Percentiles rank a stretch among this genome's conserved stretches.
phyloP scores from a whole-genome alignment of 2,113 vertebrate genomes.

The Bungarus multicinctus region DNA sequence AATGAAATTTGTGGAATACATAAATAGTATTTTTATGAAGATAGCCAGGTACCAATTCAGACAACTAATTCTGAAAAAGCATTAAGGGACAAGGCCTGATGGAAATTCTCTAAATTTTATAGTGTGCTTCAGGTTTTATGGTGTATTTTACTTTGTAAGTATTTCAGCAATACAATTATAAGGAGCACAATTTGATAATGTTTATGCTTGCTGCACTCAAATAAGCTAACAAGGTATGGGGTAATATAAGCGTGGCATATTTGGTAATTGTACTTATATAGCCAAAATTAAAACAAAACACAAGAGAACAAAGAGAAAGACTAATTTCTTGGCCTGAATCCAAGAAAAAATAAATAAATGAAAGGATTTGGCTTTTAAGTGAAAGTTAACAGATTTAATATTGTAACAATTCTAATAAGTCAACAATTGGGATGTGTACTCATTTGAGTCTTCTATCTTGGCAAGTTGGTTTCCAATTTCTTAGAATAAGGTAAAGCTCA shows the following conservation, averaged over 20 bases:
- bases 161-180: too few relatives aligned
- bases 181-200: neutral
- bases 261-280: neutral
- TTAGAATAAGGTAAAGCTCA: neutral
- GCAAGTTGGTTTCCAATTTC: neutral
- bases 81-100: neutral
- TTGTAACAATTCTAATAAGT: neutral
- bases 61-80: constrained; percentile 36
- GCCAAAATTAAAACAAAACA: neutral
- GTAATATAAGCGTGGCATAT: neutral
- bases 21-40: neutral
- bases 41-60: neutral
- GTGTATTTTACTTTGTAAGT: too few relatives aligned
- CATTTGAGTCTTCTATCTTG: neutral
- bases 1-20: neutral
- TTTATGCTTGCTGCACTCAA: neutral
- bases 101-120: too few relatives aligned
- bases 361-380: neutral
- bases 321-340: neutral
- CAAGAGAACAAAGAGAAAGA: neutral
- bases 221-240: neutral
- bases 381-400: neutral
- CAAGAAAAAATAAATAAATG: neutral
- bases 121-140: too few relatives aligned
- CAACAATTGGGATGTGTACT: neutral